These are phyloP conservation scores for Megalurothrips usitatus DNA, from an alignment of 2,888 invertebrate genomes.

Conservation along the genomic window DNA sequence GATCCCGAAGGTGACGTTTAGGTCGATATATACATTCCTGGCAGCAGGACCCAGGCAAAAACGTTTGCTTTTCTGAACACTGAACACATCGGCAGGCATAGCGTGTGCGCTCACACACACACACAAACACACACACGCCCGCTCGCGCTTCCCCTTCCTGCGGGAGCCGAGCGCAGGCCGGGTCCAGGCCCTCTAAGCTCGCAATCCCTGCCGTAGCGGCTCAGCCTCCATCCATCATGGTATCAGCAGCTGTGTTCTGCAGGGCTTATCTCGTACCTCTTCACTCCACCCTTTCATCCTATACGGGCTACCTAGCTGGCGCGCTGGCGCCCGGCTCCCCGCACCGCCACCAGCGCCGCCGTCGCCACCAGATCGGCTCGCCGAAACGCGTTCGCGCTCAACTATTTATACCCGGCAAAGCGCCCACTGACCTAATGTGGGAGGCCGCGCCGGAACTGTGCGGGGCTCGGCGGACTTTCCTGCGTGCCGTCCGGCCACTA, in stretches of 20 bases:
- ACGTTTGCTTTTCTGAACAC: too few species aligned
- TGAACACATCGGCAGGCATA: not conserved
- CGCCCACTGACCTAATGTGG: not conserved
- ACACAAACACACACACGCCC: too few species aligned
- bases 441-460: not conserved
- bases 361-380: not conserved
- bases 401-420: not conserved
- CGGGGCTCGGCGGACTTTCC: not conserved
- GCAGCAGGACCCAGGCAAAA: too few species aligned
- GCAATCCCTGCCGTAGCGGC: constrained; percentile 5
- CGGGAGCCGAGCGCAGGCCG: too few species aligned
- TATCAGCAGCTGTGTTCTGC: constrained; percentile 26
- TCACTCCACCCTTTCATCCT: too few species aligned
- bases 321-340: too few species aligned
- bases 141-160: not conserved
- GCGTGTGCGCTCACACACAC: not conserved
- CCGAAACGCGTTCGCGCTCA: not conserved
- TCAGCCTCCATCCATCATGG: constrained; percentile 16
- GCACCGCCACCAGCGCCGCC: not conserved
- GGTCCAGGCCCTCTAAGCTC: not conserved
- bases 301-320: too few species aligned
- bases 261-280: constrained; percentile 15
- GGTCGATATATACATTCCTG: too few species aligned
- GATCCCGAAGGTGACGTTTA: too few species aligned
- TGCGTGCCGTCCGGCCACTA: not conserved